Percentiles rank a stretch among this genome's conserved stretches.
Conservation (phyloP, 1,140 invertebrate genomes). For the Idris sp. region DNA sequence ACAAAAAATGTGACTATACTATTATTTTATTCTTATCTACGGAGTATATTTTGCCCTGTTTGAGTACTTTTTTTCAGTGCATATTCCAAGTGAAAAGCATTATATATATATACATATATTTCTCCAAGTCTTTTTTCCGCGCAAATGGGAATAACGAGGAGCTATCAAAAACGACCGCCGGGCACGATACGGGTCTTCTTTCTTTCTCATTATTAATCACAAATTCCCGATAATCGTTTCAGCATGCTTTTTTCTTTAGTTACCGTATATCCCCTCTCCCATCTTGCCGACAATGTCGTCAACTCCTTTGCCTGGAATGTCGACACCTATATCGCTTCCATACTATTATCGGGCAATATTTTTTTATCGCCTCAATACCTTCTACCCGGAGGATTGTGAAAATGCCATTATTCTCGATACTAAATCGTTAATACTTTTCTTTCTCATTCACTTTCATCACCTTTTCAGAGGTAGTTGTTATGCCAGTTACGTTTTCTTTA, state of each 20-base stretch:
- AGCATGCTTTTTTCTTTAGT: slow-evolving; percentile 50
- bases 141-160: slow-evolving; percentile 62
- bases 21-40: slow-evolving; percentile 58
- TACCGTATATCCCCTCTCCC: slow-evolving; percentile 58
- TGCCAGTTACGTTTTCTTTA: slow-evolving; percentile 42
- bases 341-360: slow-evolving; percentile 64
- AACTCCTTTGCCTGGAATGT: slow-evolving; percentile 25
- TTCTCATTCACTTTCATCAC: slow-evolving; percentile 38
- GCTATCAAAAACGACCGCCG: slow-evolving; percentile 53
- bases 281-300: slow-evolving; percentile 46
- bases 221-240: slow-evolving; percentile 68
- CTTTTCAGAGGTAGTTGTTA: slow-evolving; percentile 47
- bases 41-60: slow-evolving; percentile 48
- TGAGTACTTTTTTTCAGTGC: slow-evolving; percentile 46
- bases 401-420: slow-evolving; percentile 61
- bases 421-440: slow-evolving; percentile 59
- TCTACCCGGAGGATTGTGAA: slow-evolving; percentile 48
- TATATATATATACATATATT: slow-evolving; percentile 57
- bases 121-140: slow-evolving; percentile 62
- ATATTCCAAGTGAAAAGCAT: slow-evolving; percentile 54
- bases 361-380: slow-evolving; percentile 61
- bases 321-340: slow-evolving; percentile 51
- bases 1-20: slow-evolving; percentile 43
- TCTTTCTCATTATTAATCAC: slow-evolving; percentile 67
- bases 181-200: slow-evolving; percentile 58